These are phyloP conservation scores for Promerops cafer DNA, from an alignment of 2,113 vertebrate genomes.

Conservation along the genomic window DNA sequence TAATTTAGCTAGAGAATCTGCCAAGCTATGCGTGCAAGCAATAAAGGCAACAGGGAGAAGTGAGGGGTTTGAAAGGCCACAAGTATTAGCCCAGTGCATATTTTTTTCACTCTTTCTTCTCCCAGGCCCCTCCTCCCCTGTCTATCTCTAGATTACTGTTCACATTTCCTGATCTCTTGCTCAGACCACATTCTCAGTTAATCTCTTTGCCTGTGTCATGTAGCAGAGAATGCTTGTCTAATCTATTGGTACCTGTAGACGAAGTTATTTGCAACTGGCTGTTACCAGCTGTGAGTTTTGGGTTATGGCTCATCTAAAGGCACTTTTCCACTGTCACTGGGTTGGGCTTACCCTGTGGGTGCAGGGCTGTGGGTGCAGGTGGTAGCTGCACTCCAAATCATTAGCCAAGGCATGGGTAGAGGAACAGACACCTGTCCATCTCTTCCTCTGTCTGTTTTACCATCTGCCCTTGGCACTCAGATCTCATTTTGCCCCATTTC, in stretches of 20 bases:
- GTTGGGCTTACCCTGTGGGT: neutral
- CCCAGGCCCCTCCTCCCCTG: neutral
- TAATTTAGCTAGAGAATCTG: neutral
- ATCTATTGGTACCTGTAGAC: neutral
- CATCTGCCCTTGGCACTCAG: neutral
- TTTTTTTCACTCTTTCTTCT: neutral
- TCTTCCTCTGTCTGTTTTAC: neutral
- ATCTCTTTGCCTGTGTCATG: neutral
- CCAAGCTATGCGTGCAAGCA: neutral
- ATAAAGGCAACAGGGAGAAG: neutral
- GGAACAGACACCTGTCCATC: neutral
- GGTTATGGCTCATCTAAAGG: neutral
- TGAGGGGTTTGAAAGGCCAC: neutral
- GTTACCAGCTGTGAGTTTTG: neutral
- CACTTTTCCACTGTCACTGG: neutral
- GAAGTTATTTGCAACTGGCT: neutral
- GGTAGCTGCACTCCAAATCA: neutral
- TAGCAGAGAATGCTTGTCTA: neutral
- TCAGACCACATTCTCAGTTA: neutral
- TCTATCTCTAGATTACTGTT: neutral
- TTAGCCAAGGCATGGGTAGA: neutral
- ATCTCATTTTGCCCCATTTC: neutral
- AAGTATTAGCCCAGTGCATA: neutral
- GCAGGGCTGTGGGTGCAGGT: neutral
- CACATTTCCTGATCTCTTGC: neutral